Evolutionary conservation across 2,113 vertebrate genomes (phyloP).

Genomic region (Phrynocephalus versicolor): DNA sequence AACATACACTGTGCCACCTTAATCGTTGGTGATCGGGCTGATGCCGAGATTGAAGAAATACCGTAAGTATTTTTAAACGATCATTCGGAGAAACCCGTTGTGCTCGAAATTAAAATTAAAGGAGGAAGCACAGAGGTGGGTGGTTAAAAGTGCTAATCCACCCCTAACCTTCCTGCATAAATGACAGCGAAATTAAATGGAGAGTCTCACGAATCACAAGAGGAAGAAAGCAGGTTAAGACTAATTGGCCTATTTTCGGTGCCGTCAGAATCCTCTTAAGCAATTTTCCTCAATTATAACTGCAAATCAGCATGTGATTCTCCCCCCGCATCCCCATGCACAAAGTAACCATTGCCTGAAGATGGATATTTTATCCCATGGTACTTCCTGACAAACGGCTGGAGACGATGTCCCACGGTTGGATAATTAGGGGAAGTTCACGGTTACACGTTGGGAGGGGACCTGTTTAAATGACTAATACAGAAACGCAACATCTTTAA

Average conservation of each 20-base stretch:
- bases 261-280: slow-evolving; percentile 78
- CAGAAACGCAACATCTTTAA: slow-evolving; percentile 25
- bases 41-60: slow-evolving; percentile 32
- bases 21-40: slow-evolving; percentile 44
- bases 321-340: no score
- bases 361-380: slow-evolving; percentile 65
- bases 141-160: slow-evolving; percentile 73
- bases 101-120: slow-evolving; percentile 43
- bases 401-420: slow-evolving; percentile 65
- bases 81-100: neutral
- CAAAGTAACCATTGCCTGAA: slow-evolving; percentile 67
- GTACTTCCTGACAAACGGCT: slow-evolving; percentile 69
- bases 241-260: slow-evolving; percentile 84
- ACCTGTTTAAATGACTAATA: slow-evolving; percentile 23
- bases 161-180: slow-evolving; percentile 75
- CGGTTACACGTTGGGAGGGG: neutral
- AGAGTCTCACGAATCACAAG: slow-evolving; percentile 77
- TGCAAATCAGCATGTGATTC: slow-evolving; percentile 77
- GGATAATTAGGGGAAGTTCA: slow-evolving; percentile 64
- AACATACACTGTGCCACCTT: neutral
- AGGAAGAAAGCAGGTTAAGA: slow-evolving; percentile 71
- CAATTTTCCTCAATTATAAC: slow-evolving; percentile 84
- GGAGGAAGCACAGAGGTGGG: slow-evolving; percentile 47
- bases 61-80: slow-evolving; percentile 47
- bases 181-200: slow-evolving; percentile 79